Percentiles rank a stretch among this genome's conserved stretches.
Conservation (phyloP, 2,113 vertebrate genomes). For the Gymnocephalus cernua region DNA sequence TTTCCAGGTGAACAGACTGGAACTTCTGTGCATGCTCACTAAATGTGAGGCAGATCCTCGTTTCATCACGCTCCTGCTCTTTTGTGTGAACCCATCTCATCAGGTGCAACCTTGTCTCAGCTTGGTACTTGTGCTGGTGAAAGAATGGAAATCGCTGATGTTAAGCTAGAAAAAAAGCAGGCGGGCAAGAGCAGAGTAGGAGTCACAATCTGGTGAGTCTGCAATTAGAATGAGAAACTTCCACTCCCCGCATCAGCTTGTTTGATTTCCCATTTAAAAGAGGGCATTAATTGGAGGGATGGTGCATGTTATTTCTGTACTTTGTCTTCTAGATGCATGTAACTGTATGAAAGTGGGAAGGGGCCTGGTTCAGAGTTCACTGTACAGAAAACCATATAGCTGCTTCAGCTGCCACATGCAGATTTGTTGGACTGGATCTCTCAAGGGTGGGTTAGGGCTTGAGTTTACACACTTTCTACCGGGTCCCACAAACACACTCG, state of each 20-base stretch:
- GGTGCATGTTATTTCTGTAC: not conserved
- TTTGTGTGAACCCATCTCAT: conserved; percentile 46
- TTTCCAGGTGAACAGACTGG: conserved; percentile 59
- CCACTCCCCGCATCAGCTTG: conserved; percentile 2
- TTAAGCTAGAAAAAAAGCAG: conserved; percentile 18
- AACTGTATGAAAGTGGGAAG: not conserved
- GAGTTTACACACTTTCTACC: conserved; percentile 34
- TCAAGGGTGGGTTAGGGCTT: conserved; percentile 46
- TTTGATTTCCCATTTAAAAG: conserved; percentile 5
- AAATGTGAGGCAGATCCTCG: conserved; percentile 15
- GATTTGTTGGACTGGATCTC: conserved; percentile 44
- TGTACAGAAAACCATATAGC: not conserved
- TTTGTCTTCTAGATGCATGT: conserved; percentile 18
- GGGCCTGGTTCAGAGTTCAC: not conserved
- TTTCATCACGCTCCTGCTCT: conserved; percentile 40
- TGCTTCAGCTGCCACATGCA: conserved; percentile 28
- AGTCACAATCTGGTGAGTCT: conserved; percentile 26
- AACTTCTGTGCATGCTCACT: not conserved
- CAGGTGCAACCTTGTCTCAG: conserved; percentile 51
- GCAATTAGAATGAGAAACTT: conserved; percentile 12
- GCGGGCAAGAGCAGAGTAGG: not conserved
- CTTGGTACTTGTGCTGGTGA: conserved; percentile 35
- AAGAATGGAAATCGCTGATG: conserved; percentile 45
- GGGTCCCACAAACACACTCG: conserved; percentile 23
- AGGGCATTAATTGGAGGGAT: conserved; percentile 15